Evolutionary conservation across 2,888 invertebrate species (phyloP), one percentile per base, ranked within the genome.

Genomic region (Drosophila paracracens): DNA sequence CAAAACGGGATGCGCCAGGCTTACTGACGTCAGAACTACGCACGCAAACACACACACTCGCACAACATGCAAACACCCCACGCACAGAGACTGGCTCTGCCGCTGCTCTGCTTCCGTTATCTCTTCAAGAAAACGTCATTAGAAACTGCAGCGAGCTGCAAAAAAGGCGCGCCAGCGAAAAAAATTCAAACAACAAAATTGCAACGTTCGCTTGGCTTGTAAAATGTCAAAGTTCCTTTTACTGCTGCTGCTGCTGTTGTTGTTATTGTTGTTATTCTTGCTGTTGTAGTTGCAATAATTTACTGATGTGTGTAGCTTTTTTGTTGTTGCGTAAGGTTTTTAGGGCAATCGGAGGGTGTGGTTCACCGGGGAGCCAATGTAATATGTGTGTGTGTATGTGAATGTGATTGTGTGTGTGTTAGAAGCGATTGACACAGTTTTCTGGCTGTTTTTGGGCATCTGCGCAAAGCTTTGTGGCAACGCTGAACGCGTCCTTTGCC

Each of bases 311-410:
- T 78, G 72, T 70, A 48, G 72, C 71, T 70, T 84, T 87, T 69
- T 84, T 87, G 82, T 89, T 87, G 84, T 89, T 87, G 89, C 88
- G 89, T 87, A 87, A 87, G 86, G 88, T 82, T 92, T 91, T 86
- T 92, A 89, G 92, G 91, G 82, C 92, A 91, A 82, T 81, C 82
- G 79, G 91, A 92, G 91, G 92, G 91, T 91, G 91, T 91, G 91
- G 91, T 90, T 91, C 88, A 82, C 76, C 73, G 85, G 77, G 85
- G 72, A 75, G 73, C 66, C 69, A 70, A 67, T 71, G 62, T 78
- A 69, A 69, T 62, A 36, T 62, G 73, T 50, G 64, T 56, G 38
- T n/a, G 31, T 58, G 33, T 60, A 46, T 33, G 29, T 63, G 48
- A 67, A 60, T 31, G 46, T 7, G 21, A 21, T 4, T 16, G 46